Conservation (phyloP, 2,888 invertebrate species). For the Hecatera dysodea region DNA sequence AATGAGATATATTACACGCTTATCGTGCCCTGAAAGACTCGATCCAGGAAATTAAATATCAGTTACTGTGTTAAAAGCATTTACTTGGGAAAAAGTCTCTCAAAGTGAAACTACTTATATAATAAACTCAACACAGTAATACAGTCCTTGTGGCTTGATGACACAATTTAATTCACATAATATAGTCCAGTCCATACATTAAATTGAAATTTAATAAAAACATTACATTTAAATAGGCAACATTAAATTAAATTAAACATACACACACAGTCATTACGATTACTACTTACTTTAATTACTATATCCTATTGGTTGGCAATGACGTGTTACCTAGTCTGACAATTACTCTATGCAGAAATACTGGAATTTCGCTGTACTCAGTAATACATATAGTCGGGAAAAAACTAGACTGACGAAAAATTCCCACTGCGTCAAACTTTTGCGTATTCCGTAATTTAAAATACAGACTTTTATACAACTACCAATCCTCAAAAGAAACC, state of each 20-base stretch:
- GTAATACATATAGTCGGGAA: no score
- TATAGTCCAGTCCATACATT: no score
- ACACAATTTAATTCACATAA: no score
- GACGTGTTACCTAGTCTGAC: no score
- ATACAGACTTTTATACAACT: not conserved
- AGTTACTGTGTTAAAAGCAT: slow-evolving; percentile 4
- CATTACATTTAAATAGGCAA: no score
- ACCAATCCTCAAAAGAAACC: not conserved
- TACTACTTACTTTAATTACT: no score
- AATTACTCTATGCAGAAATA: no score
- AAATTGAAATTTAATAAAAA: no score
- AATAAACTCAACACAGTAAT: not conserved
- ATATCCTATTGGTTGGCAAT: no score
- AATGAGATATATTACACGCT: slow-evolving; percentile 53
- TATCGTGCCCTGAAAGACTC: slow-evolving; percentile 42
- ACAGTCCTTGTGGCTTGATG: not conserved
- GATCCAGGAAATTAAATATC: slow-evolving; percentile 38
- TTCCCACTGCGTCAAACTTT: not conserved
- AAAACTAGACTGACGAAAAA: not conserved
- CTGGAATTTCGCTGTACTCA: no score
- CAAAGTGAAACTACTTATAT: not conserved
- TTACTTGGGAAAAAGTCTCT: not conserved
- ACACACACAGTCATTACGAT: no score
- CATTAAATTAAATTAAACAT: no score
- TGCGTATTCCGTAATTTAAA: not conserved